A percentile compares a stretch with the other conserved stretches of the same genome.
Evolutionary conservation across 2,113 vertebrate species (phyloP).

Genomic region (Martes martes): DNA sequence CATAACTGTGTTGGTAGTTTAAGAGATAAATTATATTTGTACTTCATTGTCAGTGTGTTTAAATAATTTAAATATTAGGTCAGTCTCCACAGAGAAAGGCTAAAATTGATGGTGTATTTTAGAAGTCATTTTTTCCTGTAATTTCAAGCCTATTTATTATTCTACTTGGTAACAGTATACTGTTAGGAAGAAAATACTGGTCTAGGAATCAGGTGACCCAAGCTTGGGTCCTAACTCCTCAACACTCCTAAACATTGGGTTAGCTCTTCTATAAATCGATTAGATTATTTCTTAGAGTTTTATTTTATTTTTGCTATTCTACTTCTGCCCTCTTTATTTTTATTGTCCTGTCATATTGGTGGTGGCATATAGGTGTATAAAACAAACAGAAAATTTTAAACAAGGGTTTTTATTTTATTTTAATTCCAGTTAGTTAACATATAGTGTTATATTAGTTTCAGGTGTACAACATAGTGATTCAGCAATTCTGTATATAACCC

Average conservation of each 20-base stretch:
- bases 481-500: not conserved
- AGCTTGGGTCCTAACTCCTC: not conserved
- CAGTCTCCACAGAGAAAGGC: not conserved
- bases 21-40: not conserved
- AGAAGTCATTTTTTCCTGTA: not conserved
- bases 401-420: not conserved
- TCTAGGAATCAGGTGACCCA: not conserved
- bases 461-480: not conserved
- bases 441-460: not conserved
- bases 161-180: not conserved
- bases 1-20: not conserved
- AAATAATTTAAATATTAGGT: slow-evolving; percentile 13
- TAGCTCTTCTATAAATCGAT: not conserved
- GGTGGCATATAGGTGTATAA: not conserved
- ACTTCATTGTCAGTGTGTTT: not conserved
- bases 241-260: not conserved
- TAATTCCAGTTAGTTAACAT: not conserved
- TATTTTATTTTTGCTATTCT: not conserved
- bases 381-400: not conserved
- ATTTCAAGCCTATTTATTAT: not conserved
- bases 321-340: not conserved
- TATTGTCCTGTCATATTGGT: not conserved
- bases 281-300: slow-evolving; percentile 18
- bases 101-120: not conserved
- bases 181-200: not conserved